Base-by-base conservation (phyloP, 2,888 invertebrate species). In the Fragum whitleyi region DNA sequence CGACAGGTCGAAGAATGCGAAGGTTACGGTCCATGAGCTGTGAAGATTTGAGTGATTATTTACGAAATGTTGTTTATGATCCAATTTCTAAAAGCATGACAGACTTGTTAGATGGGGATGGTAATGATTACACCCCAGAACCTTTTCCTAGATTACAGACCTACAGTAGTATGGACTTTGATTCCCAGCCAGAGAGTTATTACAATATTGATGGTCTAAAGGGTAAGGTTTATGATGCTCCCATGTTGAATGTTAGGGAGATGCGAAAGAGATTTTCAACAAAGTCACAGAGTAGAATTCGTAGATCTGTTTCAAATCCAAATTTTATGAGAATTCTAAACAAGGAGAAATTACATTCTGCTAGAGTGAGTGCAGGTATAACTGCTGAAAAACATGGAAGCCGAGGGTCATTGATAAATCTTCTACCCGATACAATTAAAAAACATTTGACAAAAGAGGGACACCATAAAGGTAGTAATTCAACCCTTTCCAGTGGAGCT, bases 251-350 rank as follows among this genome's bases (percentile, higher is more conserved):
- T 67, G 87, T 89, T 0, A 26, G 62, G 19, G 88, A 87, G 75
- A 65, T 87, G 0, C 68, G 86, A 32, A 82, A 81, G 62, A 80
- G 75, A 29, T 89, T 88, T 61, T 84, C 86, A 62, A 81, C 79
- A 36, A 74, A 74, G 51, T 81, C 80, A 23, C 74, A 78, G 23
- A 67, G 75, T n/a, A 77, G 77, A 11, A 81, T 91, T 29, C 79
- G 88, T 32, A 86, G 91, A 72, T 91, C 92, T 29, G 79, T 91
- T 23, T 92, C 92, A 29, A 92, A 92, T 81, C 92, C 92, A 29
- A 91, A 90, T 79, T 92, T 91, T 67, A 86, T 92, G n/a, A 88
- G 89, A 19, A 79, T 88, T 21, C 81, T 88, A 29, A 90, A 88
- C 76, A 90, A 89, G 57, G 91, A 91, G 68, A 87, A 89, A 65